Base-by-base conservation (phyloP, 1,140 invertebrate species). In the Subanguina moxae region DNA sequence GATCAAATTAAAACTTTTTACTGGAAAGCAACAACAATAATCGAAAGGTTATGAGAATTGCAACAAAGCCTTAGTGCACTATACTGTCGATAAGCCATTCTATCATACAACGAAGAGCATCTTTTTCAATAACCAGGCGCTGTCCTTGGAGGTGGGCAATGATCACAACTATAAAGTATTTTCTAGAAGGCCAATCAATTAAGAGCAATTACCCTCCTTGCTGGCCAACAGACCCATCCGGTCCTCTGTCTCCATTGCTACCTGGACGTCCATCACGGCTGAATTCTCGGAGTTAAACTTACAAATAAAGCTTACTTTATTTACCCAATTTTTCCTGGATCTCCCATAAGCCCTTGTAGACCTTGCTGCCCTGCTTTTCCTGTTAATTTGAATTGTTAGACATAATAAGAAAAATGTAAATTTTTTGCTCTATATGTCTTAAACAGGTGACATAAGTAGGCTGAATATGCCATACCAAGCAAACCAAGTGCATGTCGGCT, bases 341-440 rank as follows among this genome's bases (percentile, higher is more conserved):
- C 65, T 23, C 68, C 32, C 11, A 38, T 38, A 11, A 3, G 3
- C 11, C 32, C 32, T 11, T 38, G 32, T 38, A 5, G 32, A 38
- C 32, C 32, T 38, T 38, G 32, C 48, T 19, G 45, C 28, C 68
- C 68, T 45, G 58, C 3, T 61, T 61, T 19, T n/a, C 68, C 68
- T 43, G 66, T 38, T 11, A 38, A 38, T 38, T 38, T 3, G 3
- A 38, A 38, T n/a, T n/a, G n/a, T n/a, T n/a, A n/a, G n/a, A n/a
- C n/a, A n/a, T n/a, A n/a, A n/a, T n/a, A n/a, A n/a, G 3, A 11
- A 38, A 38, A 38, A 38, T 38, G 32, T 38, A 38, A 38, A 38
- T 38, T n/a, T n/a, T n/a, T n/a, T n/a, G n/a, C n/a, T n/a, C n/a
- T n/a, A n/a, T n/a, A n/a, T n/a, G n/a, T n/a, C n/a, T n/a, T n/a